Percentiles rank a stretch among this genome's conserved stretches.
Evolutionary conservation across 2,888 invertebrate genomes (phyloP).

Genomic region (Galerucella calmariensis): DNA sequence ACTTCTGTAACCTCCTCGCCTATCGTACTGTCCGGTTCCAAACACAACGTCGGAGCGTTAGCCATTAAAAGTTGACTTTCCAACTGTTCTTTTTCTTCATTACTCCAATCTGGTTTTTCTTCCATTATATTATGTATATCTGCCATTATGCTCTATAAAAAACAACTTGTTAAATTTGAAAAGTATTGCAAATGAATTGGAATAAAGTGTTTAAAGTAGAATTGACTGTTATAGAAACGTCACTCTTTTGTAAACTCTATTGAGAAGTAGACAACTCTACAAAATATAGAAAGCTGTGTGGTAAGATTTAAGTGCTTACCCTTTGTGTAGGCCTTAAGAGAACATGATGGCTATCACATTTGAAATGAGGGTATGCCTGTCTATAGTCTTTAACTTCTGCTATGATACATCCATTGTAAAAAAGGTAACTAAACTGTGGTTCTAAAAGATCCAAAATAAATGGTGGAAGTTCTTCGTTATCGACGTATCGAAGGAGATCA

Average conservation of each 20-base stretch:
- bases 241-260: too few species aligned
- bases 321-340: constrained; percentile 88
- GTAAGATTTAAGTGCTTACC: constrained; percentile 65
- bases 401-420: constrained; percentile 92
- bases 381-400: constrained; percentile 91
- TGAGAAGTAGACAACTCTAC: too few species aligned
- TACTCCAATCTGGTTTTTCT: constrained; percentile 70
- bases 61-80: constrained; percentile 89
- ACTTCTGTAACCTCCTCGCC: constrained; percentile 80
- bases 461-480: constrained; percentile 79
- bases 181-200: not conserved
- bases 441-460: constrained; percentile 86
- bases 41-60: constrained; percentile 86
- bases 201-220: not conserved
- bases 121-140: constrained; percentile 60
- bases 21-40: constrained; percentile 88
- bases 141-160: constrained; percentile 58
- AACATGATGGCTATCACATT: constrained; percentile 87
- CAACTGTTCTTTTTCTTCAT: constrained; percentile 79
- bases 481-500: constrained; percentile 86
- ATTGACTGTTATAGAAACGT: too few species aligned
- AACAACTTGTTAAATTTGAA: not conserved
- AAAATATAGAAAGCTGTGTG: too few species aligned
- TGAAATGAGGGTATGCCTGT: constrained; percentile 80
- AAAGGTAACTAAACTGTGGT: constrained; percentile 83